phyloP scores from a whole-genome alignment of 2,113 vertebrate genomes.

The Ciconia boyciana region DNA sequence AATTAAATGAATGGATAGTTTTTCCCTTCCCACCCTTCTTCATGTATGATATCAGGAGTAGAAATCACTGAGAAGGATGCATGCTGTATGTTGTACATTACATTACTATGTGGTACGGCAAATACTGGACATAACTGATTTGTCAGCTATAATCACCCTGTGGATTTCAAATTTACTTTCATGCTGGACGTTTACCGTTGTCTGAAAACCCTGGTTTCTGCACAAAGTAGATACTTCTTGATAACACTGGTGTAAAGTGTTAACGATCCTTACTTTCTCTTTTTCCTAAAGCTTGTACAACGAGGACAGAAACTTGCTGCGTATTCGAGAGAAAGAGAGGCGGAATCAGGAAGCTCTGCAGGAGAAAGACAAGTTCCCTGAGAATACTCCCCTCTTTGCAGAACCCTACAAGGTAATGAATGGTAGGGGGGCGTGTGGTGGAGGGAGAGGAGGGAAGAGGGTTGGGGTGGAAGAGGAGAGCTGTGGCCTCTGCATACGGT shows the following conservation, averaged over 20 bases:
- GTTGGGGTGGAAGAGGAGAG: not conserved
- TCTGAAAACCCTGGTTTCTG: not conserved
- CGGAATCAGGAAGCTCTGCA: constrained; percentile 85
- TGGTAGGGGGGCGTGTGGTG: accelerated
- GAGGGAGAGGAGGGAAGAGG: not conserved
- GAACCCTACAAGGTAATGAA: constrained; percentile 92
- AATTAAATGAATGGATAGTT: not conserved
- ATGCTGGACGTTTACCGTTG: accelerated
- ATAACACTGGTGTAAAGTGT: not conserved
- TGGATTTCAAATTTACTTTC: not conserved
- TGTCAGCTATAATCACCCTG: not conserved
- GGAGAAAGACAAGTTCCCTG: constrained; percentile 74
- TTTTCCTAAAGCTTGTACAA: constrained; percentile 77
- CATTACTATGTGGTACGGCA: accelerated
- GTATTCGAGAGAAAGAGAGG: constrained; percentile 87
- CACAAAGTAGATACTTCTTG: not conserved
- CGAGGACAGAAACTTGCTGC: constrained; percentile 90
- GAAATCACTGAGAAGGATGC: not conserved
- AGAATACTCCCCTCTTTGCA: constrained; percentile 85
- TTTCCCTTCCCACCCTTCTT: not conserved
- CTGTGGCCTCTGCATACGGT: not conserved
- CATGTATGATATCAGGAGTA: not conserved
- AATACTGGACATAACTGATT: not conserved
- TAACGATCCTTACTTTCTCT: not conserved
- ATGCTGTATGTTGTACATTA: not conserved